Base-by-base conservation (phyloP, 2,888 invertebrate species). In the Mimachlamys varia region DNA sequence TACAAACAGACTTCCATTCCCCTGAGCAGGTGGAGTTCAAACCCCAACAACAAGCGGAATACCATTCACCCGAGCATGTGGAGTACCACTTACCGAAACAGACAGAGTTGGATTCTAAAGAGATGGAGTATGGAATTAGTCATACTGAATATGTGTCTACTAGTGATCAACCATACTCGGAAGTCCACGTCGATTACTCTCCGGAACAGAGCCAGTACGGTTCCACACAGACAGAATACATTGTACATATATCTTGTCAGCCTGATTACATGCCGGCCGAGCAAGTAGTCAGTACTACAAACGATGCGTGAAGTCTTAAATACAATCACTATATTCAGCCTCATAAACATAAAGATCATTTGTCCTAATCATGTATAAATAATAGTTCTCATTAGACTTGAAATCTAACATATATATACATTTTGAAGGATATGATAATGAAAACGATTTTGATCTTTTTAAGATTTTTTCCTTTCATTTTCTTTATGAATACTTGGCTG, bases 181-280 rank as follows among this genome's bases (percentile, higher is more conserved):
- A 62, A 27, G 62, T n/a, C 22, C 62, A 62, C 10, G 22, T 62
- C 3, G 19, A 53, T 53, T 53, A 53, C 53, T 53, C 53, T 2
- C 53, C 53, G 5, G 62, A 5, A 10, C 10, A 22, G 13, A 22
- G 10, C 12, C 33, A 76, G 76, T 76, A 76, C 15, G 76, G 27
- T 12, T 27, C 76, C 12, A 33, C 27, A 12, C 76, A 19, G 22
- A 12, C 76, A 1, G 76, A 33, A 13, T 76, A 76, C 33, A 76
- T 76, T 76, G 76, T 76, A 27, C 76, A 76, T 15, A 76, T 76
- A 27, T 33, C 76, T 27, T 76, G 76, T 76, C 76, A 76, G 76
- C 76, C 76, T 27, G 76, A 76, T 12, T 76, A 76, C 17, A 76
- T 33, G 33, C 76, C 76, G 7, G 76, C 76, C 4, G 76, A 76